Conservation (phyloP, 2,888 invertebrate species). For the Catocala fraxini region DNA sequence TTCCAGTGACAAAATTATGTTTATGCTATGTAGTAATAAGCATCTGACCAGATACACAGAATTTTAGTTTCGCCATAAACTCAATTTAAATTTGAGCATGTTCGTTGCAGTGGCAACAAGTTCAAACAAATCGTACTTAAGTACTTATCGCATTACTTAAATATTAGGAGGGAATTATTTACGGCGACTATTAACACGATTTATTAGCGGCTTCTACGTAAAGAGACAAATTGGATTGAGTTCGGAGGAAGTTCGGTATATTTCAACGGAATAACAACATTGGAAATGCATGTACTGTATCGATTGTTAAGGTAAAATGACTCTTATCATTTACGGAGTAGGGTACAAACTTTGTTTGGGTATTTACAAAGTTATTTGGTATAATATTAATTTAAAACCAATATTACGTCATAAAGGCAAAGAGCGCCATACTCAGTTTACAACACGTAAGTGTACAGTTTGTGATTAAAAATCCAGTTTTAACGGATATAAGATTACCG, state of each 20-base stretch:
- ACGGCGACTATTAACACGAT: slow-evolving; percentile 34
- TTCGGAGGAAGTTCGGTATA: slow-evolving; percentile 39
- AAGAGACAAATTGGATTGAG: slow-evolving; percentile 43
- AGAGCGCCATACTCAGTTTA: slow-evolving; percentile 31
- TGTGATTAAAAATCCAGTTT: slow-evolving; percentile 48
- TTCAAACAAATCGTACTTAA: slow-evolving; percentile 15
- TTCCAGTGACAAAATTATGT: no score
- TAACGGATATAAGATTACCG: slow-evolving; percentile 39
- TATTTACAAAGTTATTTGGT: not conserved
- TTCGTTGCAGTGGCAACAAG: not conserved
- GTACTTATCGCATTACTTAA: slow-evolving; percentile 15
- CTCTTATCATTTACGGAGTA: slow-evolving; percentile 5
- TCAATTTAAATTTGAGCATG: no score
- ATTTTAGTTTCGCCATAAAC: no score
- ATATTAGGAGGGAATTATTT: slow-evolving; percentile 26
- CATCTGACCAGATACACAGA: no score
- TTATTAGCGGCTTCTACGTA: slow-evolving; percentile 34
- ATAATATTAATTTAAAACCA: slow-evolving; percentile 38
- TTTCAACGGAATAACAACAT: slow-evolving; percentile 18
- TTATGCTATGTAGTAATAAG: no score
- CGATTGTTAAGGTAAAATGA: not conserved
- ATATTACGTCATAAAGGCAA: slow-evolving; percentile 43
- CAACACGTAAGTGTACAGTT: slow-evolving; percentile 27
- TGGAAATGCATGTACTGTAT: not conserved
- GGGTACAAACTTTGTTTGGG: accelerated